Evolutionary conservation across 2,797 vertebrate genomes (phyloP), one percentile per base, ranked within the genome.

Genomic region (Numenius phaeopus): DNA sequence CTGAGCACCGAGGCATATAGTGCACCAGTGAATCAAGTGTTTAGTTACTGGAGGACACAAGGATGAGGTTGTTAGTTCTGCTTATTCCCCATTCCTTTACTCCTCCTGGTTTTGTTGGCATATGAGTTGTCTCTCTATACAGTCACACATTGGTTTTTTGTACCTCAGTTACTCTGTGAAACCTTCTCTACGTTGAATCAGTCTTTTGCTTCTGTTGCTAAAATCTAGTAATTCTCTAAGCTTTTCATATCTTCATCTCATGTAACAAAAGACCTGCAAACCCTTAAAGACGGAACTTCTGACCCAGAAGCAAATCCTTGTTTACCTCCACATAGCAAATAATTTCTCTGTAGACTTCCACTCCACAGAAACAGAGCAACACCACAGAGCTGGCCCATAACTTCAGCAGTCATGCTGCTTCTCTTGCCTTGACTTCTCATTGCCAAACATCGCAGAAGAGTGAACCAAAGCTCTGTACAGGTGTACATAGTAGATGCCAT

Each of bases 151-250:
- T 11, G 30, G 18, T 71, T 95, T 97, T 90, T 92, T 54, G 34
- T 55, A 66, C 24, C 52, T 91, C 79, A 67, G 50, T 17, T 91
- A 54, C 88, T 71, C 46, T 12, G 22, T 83, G 92, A 97, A 97
- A 75, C 40, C 22, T 61, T 61, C 50, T 71, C 85, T 69, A 21
- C 30, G 34, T 32, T 32, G 50, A 73, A 61, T 72, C 10, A 5
- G 10, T 85, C 46, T 58, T 89, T 88, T 92, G 30, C 64, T 93
- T 89, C 79, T 64, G 2, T 57, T 95, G 37, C 54, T 90, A 32
- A 91, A 67, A 30, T 61, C 49, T 62, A 75, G 47, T 23, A 81
- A 58, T 94, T 96, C 93, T 96, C 87, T 96, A 89, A 94, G 66
- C 46, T 96, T 94, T 94, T 72, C 65, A 58, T 64, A 49, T 54